Conservation (phyloP, 64 coral and sea anemone species). For the Acropora tenuis region DNA sequence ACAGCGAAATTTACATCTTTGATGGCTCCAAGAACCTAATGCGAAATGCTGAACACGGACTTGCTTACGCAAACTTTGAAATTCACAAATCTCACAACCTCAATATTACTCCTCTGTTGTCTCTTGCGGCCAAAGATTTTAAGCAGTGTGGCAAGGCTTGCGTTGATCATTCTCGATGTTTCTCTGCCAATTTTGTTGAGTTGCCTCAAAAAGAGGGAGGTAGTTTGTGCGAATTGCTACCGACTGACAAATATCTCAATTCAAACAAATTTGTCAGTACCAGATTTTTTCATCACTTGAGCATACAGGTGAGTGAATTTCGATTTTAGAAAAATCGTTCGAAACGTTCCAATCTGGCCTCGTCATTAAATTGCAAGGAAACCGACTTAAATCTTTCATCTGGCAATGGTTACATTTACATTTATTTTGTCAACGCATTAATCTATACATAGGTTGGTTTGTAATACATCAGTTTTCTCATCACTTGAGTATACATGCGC, state of each 20-base stretch:
- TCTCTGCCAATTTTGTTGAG: neutral
- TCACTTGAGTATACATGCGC: too few species aligned
- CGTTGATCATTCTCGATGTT: neutral
- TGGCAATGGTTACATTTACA: too few species aligned
- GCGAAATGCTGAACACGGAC: neutral
- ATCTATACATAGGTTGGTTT: too few species aligned
- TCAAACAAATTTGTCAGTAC: neutral
- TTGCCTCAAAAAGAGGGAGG: neutral
- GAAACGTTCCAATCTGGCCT: too few species aligned
- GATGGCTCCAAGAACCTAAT: neutral
- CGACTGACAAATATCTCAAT: neutral
- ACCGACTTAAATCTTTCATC: too few species aligned
- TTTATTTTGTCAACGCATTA: too few species aligned
- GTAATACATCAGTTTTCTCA: too few species aligned
- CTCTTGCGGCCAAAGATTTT: neutral
- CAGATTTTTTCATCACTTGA: neutral
- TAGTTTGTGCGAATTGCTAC: slow-evolving; percentile 3
- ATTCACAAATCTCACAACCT: neutral
- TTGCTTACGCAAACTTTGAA: slow-evolving; percentile 4
- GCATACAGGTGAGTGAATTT: neutral
- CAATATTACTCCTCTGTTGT: neutral
- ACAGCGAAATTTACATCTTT: neutral
- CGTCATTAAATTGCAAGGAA: too few species aligned
- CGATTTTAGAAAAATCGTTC: too few species aligned
- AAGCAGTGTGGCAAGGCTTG: neutral